Evolutionary conservation across 1,140 invertebrate genomes (phyloP).

Genomic region (Sinonovacula constricta): DNA sequence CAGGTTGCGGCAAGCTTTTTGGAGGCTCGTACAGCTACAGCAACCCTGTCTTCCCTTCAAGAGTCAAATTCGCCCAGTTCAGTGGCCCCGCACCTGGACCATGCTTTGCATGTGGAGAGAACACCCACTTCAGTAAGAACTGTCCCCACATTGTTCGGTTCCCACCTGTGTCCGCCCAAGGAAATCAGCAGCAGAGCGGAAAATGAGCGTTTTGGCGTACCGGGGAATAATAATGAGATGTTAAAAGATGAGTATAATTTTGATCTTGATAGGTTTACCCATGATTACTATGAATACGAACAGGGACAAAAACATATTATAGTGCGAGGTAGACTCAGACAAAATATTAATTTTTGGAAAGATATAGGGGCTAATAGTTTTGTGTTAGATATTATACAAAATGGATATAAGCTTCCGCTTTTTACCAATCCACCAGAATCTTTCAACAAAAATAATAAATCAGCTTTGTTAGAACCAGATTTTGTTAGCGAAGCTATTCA

Average conservation of each 20-base stretch:
- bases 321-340: constrained; percentile 2
- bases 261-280: constrained; percentile 28
- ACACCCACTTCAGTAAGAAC: too few species aligned
- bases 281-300: constrained; percentile 30
- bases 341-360: constrained; percentile 5
- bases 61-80: too few species aligned
- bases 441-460: constrained; percentile 23
- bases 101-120: too few species aligned
- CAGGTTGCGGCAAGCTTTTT: too few species aligned
- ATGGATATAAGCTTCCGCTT: constrained; percentile 34
- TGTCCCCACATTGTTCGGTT: too few species aligned
- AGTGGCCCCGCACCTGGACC: too few species aligned
- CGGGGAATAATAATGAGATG: background rate
- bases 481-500: constrained; percentile 25
- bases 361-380: constrained; percentile 5
- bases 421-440: background rate
- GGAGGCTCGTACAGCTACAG: too few species aligned
- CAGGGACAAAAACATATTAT: constrained; percentile 37
- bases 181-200: background rate
- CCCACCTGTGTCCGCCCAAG: background rate
- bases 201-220: background rate
- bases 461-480: background rate
- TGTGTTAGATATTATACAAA: constrained; percentile 25
- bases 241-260: constrained; percentile 3
- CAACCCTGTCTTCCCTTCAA: too few species aligned